Percentiles rank a stretch among this genome's conserved stretches.
These are phyloP conservation scores for Lethocerus indicus DNA, from an alignment of 1,140 invertebrate genomes.

Conservation along the genomic window DNA sequence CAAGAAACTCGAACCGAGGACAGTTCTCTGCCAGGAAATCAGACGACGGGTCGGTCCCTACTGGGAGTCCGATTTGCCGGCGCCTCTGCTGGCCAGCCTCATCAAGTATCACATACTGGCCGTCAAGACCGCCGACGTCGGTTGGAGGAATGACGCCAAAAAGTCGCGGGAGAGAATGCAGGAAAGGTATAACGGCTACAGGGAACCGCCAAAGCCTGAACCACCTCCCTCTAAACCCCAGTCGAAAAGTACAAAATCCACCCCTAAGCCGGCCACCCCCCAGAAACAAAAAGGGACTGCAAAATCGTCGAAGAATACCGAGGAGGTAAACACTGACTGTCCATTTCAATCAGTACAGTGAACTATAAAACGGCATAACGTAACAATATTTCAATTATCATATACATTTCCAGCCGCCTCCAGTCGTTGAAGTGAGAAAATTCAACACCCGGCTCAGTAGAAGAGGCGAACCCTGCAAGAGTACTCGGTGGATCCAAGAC, in stretches of 20 bases:
- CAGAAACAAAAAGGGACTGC: no score
- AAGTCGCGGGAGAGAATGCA: neutral
- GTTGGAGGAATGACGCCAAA: neutral
- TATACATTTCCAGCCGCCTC: no score
- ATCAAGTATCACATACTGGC: slow-evolving; percentile 1
- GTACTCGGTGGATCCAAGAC: slow-evolving; percentile 31
- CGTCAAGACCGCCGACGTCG: neutral
- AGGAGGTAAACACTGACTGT: no score
- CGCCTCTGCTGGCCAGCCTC: neutral
- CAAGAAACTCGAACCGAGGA: neutral
- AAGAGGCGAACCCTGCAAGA: slow-evolving; percentile 34
- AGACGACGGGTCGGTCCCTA: neutral
- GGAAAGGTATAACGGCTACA: neutral
- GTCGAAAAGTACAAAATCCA: no score
- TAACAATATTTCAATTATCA: no score
- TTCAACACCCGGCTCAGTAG: slow-evolving; percentile 28
- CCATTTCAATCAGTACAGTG: no score
- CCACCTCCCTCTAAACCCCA: no score
- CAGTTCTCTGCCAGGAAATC: slow-evolving; percentile 1
- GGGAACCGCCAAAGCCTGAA: slow-evolving; percentile 10
- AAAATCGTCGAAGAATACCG: no score
- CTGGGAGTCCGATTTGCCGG: neutral
- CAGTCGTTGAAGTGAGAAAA: no score
- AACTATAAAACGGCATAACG: no score
- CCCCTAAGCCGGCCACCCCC: no score